phyloP scores from a whole-genome alignment of 37 sponge, comb jelly and placozoan genomes.

The Oopsacas minuta region DNA sequence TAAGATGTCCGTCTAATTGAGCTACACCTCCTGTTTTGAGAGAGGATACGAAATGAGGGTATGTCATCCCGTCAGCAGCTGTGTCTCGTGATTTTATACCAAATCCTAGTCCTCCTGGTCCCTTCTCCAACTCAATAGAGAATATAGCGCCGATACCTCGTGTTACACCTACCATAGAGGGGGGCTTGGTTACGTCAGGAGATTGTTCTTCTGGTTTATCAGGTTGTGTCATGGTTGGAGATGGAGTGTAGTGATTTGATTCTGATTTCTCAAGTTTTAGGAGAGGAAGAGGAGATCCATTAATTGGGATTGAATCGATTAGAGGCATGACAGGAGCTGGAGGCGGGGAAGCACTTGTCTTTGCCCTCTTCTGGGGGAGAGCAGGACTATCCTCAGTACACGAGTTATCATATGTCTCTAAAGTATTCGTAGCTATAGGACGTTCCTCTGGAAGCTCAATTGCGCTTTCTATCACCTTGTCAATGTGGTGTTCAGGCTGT shows the following conservation, averaged over 20 bases:
- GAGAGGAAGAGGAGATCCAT: not conserved
- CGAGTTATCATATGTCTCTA: not conserved
- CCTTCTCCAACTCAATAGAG: not conserved
- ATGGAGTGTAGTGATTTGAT: not conserved
- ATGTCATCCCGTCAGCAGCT: not conserved
- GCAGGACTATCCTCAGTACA: not conserved
- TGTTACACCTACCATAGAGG: conserved; percentile 6
- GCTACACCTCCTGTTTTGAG: not conserved
- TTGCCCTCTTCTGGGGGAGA: not conserved
- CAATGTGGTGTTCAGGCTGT: not conserved
- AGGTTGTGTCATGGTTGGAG: not conserved
- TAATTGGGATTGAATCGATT: not conserved
- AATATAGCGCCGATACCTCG: not conserved
- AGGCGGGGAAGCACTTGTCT: not conserved
- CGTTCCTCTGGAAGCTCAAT: not conserved
- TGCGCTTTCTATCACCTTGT: not conserved
- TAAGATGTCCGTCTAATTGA: not conserved
- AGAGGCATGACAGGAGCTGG: not conserved
- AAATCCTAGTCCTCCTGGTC: not conserved
- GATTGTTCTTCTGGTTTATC: not conserved
- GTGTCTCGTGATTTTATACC: not conserved
- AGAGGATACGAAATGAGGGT: conserved; percentile 4
- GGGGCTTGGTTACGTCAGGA: not conserved
- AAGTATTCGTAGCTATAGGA: not conserved
- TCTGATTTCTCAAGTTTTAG: not conserved